Evolutionary conservation across 1,140 invertebrate genomes (phyloP), one percentile per base, ranked within the genome.

Genomic region (Aphelenchoides besseyi): DNA sequence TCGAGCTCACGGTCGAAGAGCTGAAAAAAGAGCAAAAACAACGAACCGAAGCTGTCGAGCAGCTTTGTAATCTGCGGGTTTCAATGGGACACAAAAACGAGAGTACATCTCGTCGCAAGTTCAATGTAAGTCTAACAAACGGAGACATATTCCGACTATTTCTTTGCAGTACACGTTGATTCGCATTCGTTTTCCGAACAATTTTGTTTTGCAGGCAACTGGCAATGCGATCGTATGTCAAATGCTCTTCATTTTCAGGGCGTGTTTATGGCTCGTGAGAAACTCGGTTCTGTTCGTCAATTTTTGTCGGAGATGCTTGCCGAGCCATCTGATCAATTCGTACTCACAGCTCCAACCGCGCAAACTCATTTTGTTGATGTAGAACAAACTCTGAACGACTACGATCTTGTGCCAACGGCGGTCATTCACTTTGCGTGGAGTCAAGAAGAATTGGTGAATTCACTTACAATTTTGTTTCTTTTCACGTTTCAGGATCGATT

Each of bases 161-260:
- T n/a, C n/a, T n/a, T n/a, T n/a, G n/a, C n/a, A 79, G 68, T 77
- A 77, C 48, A 74, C 71, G 12, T 30, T 78, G 55, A 77, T 77
- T 37, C 63, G 75, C 8, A 37, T 77, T 28, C 72, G 76, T n/a
- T 77, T 77, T 41, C 75, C 75, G 2, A 75, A 77, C 68, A 75
- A 79, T 35, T 77, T 54, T 55, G 26, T 77, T 35, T 57, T 77
- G 12, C 75, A 77, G 69, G 75, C 59, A 9, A 71, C 16, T 71
- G 8, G 12, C 23, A 16, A 48, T 48, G 12, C 12, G 26, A 70
- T 76, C 52, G 16, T 23, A 28, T 28, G 5, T 59, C 55, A 59
- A 33, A 29, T 23, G 5, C 18, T 59, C 23, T 33, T 33, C 12
- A 36, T 23, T 68, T 75, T 48, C 33, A 76, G 75, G 75, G 74